Conservation (phyloP, 2,888 invertebrate genomes). For the Campopleginae sp. region DNA sequence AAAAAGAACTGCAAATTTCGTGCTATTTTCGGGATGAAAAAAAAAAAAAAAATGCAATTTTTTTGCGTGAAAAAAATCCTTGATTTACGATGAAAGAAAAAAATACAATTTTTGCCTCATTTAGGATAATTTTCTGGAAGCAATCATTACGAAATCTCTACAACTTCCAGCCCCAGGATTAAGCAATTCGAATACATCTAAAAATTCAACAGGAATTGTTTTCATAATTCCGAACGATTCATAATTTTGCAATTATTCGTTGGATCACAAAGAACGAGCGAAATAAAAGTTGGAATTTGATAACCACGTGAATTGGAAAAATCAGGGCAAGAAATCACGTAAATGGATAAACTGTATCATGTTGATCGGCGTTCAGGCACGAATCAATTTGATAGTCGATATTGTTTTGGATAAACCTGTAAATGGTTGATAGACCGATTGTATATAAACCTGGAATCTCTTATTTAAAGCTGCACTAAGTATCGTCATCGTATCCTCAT, state of each 20-base stretch:
- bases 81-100: not conserved
- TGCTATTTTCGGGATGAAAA: not conserved
- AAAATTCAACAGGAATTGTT: not conserved
- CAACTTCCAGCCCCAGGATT: not conserved
- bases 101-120: not conserved
- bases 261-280: not conserved
- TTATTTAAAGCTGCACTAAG: not conserved
- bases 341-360: not conserved
- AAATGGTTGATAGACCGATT: not conserved
- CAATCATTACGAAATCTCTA: not conserved
- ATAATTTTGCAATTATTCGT: too few species aligned
- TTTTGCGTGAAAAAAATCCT: not conserved
- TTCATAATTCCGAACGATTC: too few species aligned
- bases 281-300: not conserved
- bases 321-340: not conserved
- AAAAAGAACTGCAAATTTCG: not conserved
- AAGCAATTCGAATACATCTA: not conserved
- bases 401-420: not conserved
- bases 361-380: not conserved
- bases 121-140: not conserved
- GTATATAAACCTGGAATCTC: slow-evolving; percentile 3
- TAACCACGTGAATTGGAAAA: not conserved
- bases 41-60: not conserved
- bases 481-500: too few species aligned
- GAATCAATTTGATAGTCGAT: too few species aligned